phyloP scores from a whole-genome alignment of 2,797 vertebrate genomes.

The Silurus lanzhouensis region DNA sequence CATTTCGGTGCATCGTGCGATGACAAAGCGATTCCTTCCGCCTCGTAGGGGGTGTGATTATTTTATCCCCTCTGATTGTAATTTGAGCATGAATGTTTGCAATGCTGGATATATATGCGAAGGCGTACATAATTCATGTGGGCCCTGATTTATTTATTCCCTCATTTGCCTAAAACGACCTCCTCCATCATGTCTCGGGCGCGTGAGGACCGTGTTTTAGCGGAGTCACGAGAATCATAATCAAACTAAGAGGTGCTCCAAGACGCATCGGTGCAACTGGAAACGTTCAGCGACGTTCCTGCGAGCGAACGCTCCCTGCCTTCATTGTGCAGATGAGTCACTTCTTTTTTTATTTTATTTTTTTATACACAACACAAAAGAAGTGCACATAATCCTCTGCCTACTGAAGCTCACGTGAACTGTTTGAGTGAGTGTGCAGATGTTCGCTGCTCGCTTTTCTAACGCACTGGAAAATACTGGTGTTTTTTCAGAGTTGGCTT shows the following conservation, averaged over 20 bases:
- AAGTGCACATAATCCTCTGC: slow-evolving; percentile 21
- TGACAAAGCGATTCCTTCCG: neutral
- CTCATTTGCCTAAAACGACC: slow-evolving; percentile 34
- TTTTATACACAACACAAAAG: neutral
- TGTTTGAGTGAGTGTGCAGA: slow-evolving; percentile 22
- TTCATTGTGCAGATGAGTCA: slow-evolving; percentile 16
- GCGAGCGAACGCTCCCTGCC: neutral
- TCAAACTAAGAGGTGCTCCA: slow-evolving; percentile 32
- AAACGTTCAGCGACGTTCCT: slow-evolving; percentile 12
- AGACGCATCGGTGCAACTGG: slow-evolving; percentile 39
- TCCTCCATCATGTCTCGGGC: slow-evolving; percentile 30
- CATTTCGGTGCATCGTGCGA: neutral
- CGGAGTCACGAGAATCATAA: slow-evolving; percentile 41
- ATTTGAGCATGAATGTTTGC: slow-evolving; percentile 23
- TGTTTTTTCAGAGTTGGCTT: neutral
- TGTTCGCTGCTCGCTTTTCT: neutral
- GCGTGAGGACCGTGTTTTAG: slow-evolving; percentile 22
- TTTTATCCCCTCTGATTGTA: neutral
- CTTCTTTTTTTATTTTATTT: slow-evolving; percentile 15
- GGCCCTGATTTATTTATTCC: slow-evolving; percentile 33
- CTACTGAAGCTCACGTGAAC: slow-evolving; percentile 13
- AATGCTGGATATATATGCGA: slow-evolving; percentile 24
- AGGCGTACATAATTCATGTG: slow-evolving; percentile 34
- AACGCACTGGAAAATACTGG: neutral
- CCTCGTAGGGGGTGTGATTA: neutral